These are phyloP conservation scores for Candoia aspera DNA, from an alignment of 2,113 vertebrate genomes.

Conservation along the genomic window DNA sequence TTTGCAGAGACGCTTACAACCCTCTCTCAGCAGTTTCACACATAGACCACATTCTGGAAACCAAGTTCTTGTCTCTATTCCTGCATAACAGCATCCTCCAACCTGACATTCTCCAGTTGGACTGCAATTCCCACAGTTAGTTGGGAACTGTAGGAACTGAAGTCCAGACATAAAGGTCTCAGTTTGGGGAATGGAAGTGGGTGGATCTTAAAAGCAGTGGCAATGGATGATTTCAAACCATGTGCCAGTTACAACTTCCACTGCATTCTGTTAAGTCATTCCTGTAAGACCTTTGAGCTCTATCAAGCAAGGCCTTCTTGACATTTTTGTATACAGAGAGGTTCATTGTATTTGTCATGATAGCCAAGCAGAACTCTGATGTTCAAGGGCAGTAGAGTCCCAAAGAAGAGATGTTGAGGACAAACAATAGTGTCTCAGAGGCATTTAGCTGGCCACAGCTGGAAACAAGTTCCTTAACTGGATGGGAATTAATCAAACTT, in stretches of 20 bases:
- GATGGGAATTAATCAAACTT: neutral
- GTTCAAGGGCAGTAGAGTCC: neutral
- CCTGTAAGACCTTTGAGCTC: neutral
- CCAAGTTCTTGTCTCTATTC: conserved; percentile 38
- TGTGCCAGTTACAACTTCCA: neutral
- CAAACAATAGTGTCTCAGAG: neutral
- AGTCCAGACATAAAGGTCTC: neutral
- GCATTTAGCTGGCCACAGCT: neutral
- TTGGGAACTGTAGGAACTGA: neutral
- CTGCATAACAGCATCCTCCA: neutral
- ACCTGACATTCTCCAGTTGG: neutral
- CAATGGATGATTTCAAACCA: neutral
- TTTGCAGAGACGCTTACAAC: conserved; percentile 68
- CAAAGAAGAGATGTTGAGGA: neutral
- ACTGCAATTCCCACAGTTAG: neutral
- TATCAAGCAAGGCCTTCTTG: neutral
- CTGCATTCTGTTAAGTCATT: neutral
- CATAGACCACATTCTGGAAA: conserved; percentile 37
- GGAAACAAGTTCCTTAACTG: neutral
- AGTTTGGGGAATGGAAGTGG: neutral
- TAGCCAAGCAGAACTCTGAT: neutral
- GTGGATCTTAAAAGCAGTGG: neutral
- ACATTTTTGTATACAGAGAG: neutral
- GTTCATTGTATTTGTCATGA: neutral
- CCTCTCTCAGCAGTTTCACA: conserved; percentile 65